These are phyloP conservation scores for Naja naja DNA, from an alignment of 2,113 vertebrate species.

Conservation along the genomic window DNA sequence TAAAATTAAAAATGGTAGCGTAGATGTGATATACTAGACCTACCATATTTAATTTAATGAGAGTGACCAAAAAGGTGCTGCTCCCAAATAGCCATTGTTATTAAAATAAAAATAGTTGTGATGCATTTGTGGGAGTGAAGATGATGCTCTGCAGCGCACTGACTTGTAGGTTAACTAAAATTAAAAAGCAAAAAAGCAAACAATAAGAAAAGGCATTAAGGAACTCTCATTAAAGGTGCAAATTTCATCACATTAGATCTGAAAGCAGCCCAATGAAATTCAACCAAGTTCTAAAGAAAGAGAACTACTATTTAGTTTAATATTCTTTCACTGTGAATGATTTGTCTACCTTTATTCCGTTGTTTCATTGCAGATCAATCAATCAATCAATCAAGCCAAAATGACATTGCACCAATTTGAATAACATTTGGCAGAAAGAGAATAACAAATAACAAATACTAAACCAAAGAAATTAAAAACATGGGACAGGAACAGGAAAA, in stretches of 20 bases:
- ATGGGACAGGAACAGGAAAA: neutral
- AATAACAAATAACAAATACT: neutral
- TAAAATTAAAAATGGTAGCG: neutral
- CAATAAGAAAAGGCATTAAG: neutral
- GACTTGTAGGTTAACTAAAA: neutral
- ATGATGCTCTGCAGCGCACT: neutral
- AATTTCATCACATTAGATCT: neutral
- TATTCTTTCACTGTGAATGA: neutral
- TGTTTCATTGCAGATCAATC: neutral
- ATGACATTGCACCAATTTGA: neutral
- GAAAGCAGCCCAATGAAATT: neutral
- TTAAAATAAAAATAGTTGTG: neutral
- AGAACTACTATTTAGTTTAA: neutral
- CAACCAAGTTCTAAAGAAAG: neutral
- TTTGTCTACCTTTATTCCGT: neutral
- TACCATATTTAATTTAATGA: neutral
- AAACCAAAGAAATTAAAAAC: neutral
- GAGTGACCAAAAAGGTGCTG: neutral
- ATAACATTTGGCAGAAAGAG: neutral
- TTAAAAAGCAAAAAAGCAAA: neutral
- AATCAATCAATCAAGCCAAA: neutral
- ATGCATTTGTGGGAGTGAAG: neutral
- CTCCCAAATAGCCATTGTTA: neutral
- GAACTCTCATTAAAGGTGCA: neutral
- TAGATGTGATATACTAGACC: neutral